phyloP scores from a whole-genome alignment of 2,113 vertebrate species.

The Rhabdomys dilectus region DNA sequence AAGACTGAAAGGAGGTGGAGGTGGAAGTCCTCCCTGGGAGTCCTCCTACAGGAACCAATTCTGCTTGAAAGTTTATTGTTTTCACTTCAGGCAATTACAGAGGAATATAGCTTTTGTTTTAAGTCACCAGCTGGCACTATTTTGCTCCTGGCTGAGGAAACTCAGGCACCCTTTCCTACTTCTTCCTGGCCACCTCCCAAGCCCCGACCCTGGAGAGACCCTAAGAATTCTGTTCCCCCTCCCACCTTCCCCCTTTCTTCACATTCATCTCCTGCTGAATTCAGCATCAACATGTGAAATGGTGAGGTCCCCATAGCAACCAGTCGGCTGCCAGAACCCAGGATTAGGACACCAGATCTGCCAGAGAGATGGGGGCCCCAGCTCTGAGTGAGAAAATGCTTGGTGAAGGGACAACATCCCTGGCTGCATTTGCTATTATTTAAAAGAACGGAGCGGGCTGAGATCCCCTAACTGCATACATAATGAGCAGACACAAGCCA shows the following conservation, averaged over 20 bases:
- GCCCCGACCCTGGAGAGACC: neutral
- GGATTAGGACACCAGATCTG: neutral
- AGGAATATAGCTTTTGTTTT: neutral
- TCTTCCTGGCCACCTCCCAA: neutral
- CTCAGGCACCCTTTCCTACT: neutral
- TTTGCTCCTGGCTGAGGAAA: neutral
- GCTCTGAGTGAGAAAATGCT: neutral
- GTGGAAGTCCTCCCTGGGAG: neutral
- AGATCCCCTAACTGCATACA: neutral
- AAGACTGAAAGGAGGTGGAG: neutral
- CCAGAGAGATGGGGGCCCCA: neutral
- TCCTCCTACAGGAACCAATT: neutral
- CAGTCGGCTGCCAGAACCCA: conserved; percentile 50
- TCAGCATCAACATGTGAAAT: neutral
- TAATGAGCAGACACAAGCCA: rapidly evolving
- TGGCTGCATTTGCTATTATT: neutral
- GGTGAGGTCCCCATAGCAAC: conserved; percentile 70
- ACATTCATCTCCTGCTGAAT: neutral
- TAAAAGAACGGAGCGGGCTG: neutral
- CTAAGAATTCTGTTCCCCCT: neutral
- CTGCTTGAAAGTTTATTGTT: neutral
- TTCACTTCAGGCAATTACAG: neutral
- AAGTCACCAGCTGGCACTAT: neutral
- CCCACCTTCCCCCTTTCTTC: neutral
- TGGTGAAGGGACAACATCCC: neutral